Conservation (phyloP, 2,888 invertebrate species). For the Elgonia sp. region DNA sequence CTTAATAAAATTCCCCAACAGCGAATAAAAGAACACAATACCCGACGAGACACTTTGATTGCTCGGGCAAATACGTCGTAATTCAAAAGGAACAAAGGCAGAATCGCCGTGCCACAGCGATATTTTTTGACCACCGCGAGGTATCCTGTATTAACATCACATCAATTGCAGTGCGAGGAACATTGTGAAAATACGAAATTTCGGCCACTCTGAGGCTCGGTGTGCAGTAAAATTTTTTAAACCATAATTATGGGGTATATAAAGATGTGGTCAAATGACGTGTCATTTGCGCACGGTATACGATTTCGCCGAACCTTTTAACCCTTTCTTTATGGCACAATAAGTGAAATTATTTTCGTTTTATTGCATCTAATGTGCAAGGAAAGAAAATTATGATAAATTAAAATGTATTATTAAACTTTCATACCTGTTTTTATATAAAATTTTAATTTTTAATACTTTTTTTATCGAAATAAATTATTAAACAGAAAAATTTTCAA, state of each 20-base stretch:
- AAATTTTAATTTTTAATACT: too few relatives aligned
- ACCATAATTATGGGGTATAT: slow-evolving; percentile 56
- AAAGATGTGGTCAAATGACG: slow-evolving; percentile 44
- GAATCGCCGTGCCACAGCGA: slow-evolving; percentile 9
- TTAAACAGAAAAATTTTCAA: too few relatives aligned
- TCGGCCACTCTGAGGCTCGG: slow-evolving; percentile 27
- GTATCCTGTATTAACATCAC: slow-evolving; percentile 54
- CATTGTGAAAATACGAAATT: slow-evolving; percentile 58
- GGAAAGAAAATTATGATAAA: background rate
- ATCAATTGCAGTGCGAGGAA: slow-evolving; percentile 50
- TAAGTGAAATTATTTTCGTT: slow-evolving; percentile 17
- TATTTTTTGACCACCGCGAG: slow-evolving; percentile 37
- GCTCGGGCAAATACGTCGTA: slow-evolving; percentile 64
- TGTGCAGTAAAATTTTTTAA: slow-evolving; percentile 44
- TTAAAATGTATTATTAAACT: too few relatives aligned
- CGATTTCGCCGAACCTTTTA: slow-evolving; percentile 32
- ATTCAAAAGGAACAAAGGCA: slow-evolving; percentile 66
- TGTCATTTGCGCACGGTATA: slow-evolving; percentile 33
- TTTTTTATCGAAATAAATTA: too few relatives aligned
- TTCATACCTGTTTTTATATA: too few relatives aligned
- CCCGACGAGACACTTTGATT: slow-evolving; percentile 63
- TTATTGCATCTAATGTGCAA: background rate
- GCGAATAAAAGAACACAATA: slow-evolving; percentile 60
- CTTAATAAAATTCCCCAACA: slow-evolving; percentile 53
- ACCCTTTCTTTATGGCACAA: slow-evolving; percentile 12